Base-by-base conservation (phyloP, 2,113 vertebrate species). In the Cyprinodon variegatus region DNA sequence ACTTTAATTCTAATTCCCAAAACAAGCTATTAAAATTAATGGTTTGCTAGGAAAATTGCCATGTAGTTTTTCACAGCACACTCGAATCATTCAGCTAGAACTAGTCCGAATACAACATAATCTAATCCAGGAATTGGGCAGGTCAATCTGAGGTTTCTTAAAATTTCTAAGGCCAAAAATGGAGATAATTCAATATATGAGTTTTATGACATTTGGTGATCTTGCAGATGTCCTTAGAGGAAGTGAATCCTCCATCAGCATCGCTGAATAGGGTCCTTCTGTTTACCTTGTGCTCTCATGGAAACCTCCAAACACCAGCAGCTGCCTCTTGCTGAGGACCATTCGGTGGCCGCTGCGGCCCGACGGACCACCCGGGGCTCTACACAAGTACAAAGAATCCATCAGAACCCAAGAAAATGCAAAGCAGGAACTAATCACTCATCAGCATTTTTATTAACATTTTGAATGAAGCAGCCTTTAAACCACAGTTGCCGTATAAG, bases 301-400 rank as follows among this genome's bases (percentile, higher is more conserved):
- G 89, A 99, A 99, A 10, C 98, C 98, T 78, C 98, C 98, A 4
- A 99, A 99, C 78, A 99, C 64, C 3, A 99, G 83, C 72, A 99
- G 91, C 50, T 97, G 96, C 72, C 92, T 95, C 91, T 96, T 99
- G 83, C 95, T 95, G 45, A 93, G 93, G 2, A 96, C 96, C 97
- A 99, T 97, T 20, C 97, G 93, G 84, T 99, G 98, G 1, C 98
- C 98, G 15, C 98, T 99, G 70, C 98, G 93, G 2, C 97, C 96
- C 0, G 97, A 96, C 12, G 98, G 98, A 20, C 95, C 96, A 0
- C 98, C 98, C 1, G 96, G 40, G 0, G 94, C 94, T 79, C 98
- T 99, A 73, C 20, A 39, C 29, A 59, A 70, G n/a, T 39, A 64
- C 20, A 43, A 22, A n/a, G 29, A 40, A 45, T 57, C 7, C 50